Percentiles rank a stretch among this genome's conserved stretches.
Evolutionary conservation across 2,888 invertebrate genomes (phyloP).

Genomic region (Aleiodes testaceus): DNA sequence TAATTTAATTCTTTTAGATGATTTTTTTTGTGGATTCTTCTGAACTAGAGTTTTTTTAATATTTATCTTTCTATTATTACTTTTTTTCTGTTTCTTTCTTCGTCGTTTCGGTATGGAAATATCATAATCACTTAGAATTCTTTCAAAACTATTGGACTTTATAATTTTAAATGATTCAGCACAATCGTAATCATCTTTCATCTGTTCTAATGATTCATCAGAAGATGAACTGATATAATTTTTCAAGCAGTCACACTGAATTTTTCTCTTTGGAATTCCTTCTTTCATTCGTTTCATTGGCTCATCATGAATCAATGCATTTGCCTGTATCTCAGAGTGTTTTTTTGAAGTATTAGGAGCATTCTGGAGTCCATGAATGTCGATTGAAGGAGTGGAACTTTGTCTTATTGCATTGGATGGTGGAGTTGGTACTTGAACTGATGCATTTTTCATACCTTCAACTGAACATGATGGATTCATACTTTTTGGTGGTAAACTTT

Average conservation of each 20-base stretch:
- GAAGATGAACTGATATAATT: not conserved
- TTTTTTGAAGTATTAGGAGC: not conserved
- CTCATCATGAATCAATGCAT: not conserved
- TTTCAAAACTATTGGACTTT: slow-evolving; percentile 32
- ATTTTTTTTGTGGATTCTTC: slow-evolving; percentile 31
- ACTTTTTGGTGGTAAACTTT: slow-evolving; percentile 69
- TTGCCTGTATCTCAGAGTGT: slow-evolving; percentile 17
- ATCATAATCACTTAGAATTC: slow-evolving; percentile 32
- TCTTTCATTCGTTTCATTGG: not conserved
- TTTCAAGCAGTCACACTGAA: slow-evolving; percentile 3
- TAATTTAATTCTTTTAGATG: slow-evolving; percentile 32
- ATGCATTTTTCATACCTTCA: slow-evolving; percentile 62
- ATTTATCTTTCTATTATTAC: slow-evolving; percentile 8
- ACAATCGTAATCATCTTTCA: not conserved
- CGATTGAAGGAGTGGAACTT: not conserved
- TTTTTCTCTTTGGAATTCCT: not conserved
- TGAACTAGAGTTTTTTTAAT: not conserved
- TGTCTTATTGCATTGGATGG: slow-evolving; percentile 6
- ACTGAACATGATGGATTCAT: slow-evolving; percentile 70
- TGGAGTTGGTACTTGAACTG: slow-evolving; percentile 21
- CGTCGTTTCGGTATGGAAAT: slow-evolving; percentile 26
- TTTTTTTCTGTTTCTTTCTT: slow-evolving; percentile 19
- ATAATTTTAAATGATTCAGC: slow-evolving; percentile 8
- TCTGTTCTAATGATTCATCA: not conserved
- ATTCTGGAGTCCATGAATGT: not conserved